A percentile compares a stretch with the other conserved stretches of the same genome.
Conservation (phyloP, 2,888 invertebrate species). For the Disparrhopalites patrizii region DNA sequence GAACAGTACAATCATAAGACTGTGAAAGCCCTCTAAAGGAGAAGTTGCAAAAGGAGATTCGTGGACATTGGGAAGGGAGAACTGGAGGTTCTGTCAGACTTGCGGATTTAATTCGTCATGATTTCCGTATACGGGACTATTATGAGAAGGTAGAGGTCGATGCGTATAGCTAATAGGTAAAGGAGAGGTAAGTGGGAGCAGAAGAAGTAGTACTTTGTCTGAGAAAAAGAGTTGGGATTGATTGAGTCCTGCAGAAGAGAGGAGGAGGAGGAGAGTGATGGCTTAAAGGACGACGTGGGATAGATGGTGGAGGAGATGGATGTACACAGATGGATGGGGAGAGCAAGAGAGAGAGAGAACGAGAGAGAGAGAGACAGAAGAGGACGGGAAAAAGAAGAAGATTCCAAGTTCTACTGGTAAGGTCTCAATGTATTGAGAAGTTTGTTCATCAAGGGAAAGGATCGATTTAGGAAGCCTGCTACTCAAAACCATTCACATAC, state of each 20-base stretch:
- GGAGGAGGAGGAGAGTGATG: constrained; percentile 6
- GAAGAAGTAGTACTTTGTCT: not conserved
- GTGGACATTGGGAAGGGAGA: too few relatives aligned
- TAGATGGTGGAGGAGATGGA: constrained; percentile 1
- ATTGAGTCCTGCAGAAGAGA: constrained; percentile 14
- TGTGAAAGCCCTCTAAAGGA: too few relatives aligned
- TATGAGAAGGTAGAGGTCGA: not conserved
- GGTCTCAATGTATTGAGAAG: not conserved
- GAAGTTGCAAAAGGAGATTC: too few relatives aligned
- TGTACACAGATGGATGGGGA: not conserved
- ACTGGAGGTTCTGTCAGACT: too few relatives aligned
- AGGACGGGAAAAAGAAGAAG: too few relatives aligned
- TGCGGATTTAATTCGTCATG: too few relatives aligned
- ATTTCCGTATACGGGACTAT: not conserved
- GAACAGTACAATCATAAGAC: too few relatives aligned
- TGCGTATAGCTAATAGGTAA: not conserved
- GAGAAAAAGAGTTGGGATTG: constrained; percentile 17
- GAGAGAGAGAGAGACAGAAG: constrained; percentile 12
- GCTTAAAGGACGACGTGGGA: not conserved
- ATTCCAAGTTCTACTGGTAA: constrained; percentile 5
- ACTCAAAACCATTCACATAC: constrained; percentile 14
- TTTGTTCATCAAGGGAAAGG: constrained; percentile 26
- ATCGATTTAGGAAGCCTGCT: constrained; percentile 15
- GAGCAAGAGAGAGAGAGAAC: constrained; percentile 12
- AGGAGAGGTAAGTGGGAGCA: not conserved